Evolutionary conservation across 2,113 vertebrate genomes (phyloP).

Genomic region (Deroptyus accipitrinus): DNA sequence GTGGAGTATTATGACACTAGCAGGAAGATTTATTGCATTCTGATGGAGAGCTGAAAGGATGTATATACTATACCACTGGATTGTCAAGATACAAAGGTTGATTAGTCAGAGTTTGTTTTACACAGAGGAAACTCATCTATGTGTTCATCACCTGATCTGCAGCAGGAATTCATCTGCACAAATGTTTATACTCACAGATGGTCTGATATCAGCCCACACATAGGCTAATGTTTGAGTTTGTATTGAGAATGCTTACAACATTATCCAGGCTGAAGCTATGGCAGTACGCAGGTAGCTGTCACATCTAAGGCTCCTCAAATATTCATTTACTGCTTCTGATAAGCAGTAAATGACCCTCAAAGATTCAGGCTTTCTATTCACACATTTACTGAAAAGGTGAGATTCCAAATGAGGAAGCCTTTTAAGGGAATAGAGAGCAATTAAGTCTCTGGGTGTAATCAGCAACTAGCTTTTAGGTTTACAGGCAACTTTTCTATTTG

Average conservation of each 20-base stretch:
- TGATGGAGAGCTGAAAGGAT: conserved; percentile 68
- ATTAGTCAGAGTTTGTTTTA: conserved; percentile 70
- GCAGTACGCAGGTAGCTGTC: conserved; percentile 46
- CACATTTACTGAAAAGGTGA: background rate
- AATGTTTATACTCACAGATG: conserved; percentile 34
- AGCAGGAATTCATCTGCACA: conserved; percentile 45
- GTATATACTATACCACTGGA: conserved; percentile 54
- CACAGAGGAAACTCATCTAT: conserved; percentile 59
- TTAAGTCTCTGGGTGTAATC: background rate
- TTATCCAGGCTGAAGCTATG: conserved; percentile 24
- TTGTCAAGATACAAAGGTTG: conserved; percentile 68
- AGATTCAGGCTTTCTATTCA: background rate
- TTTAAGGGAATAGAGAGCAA: background rate
- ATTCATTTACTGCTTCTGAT: conserved; percentile 10
- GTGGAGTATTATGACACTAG: conserved; percentile 56
- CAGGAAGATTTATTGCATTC: conserved; percentile 72
- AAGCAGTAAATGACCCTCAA: background rate
- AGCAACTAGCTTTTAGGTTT: background rate
- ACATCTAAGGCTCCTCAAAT: background rate
- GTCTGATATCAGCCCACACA: background rate
- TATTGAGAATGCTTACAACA: background rate
- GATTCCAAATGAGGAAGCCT: background rate
- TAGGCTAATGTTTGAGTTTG: background rate
- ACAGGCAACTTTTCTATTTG: background rate
- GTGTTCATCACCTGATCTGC: conserved; percentile 55